Conservation (phyloP, 2,113 vertebrate species). For the Halcyon senegalensis region DNA sequence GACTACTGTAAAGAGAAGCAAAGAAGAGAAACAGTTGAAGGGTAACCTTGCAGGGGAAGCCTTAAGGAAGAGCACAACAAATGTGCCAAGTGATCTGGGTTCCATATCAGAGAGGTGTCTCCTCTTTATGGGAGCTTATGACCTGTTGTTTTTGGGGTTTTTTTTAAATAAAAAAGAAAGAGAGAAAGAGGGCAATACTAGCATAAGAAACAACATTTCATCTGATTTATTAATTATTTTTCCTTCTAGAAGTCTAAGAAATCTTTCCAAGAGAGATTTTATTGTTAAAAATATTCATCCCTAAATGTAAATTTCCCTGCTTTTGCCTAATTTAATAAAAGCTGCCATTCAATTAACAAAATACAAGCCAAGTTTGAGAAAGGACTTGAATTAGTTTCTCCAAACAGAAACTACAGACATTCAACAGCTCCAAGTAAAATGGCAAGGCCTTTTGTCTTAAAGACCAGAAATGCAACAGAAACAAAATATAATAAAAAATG, state of each 20-base stretch:
- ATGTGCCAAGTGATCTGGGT: not conserved
- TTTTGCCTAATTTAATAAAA: slow-evolving; percentile 16
- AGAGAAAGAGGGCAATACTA: not conserved
- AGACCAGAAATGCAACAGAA: slow-evolving; percentile 73
- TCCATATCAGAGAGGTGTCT: not conserved
- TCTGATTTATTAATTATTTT: not conserved
- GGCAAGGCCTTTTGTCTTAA: slow-evolving; percentile 76
- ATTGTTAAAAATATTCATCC: not conserved
- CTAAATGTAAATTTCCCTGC: not conserved
- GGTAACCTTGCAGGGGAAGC: not conserved
- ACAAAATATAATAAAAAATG: slow-evolving; percentile 90
- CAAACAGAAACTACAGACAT: not conserved
- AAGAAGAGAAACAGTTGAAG: not conserved
- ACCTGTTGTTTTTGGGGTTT: not conserved
- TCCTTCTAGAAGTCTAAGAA: not conserved
- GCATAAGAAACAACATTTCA: not conserved
- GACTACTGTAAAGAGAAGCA: not conserved
- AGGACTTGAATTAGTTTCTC: slow-evolving; percentile 20
- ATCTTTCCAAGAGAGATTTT: not conserved
- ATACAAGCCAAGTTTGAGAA: slow-evolving; percentile 19
- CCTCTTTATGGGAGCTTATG: not conserved
- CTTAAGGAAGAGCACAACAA: not conserved
- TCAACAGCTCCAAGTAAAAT: slow-evolving; percentile 49
- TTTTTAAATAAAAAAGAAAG: not conserved
- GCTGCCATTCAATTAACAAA: slow-evolving; percentile 21